Percentiles rank a stretch among this genome's conserved stretches.
phyloP scores from a whole-genome alignment of 2,113 vertebrate genomes.

The Enhydra lutris region DNA sequence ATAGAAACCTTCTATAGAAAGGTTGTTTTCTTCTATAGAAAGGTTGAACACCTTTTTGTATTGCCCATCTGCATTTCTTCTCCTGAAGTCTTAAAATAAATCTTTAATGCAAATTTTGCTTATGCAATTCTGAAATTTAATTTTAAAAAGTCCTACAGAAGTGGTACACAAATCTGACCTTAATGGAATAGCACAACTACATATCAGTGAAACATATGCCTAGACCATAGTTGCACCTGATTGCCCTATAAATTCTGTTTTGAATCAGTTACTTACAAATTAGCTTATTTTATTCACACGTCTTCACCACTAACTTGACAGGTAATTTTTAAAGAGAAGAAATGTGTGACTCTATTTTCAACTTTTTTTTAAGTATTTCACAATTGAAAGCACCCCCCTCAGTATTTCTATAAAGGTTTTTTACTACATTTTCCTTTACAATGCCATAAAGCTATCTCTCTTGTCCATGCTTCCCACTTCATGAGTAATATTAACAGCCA shows the following conservation, averaged over 20 bases:
- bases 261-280: conserved; percentile 45
- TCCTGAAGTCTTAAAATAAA: background rate
- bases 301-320: conserved; percentile 36
- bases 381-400: background rate
- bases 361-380: conserved; percentile 21
- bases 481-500: background rate
- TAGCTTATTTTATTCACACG: conserved; percentile 53
- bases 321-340: conserved; percentile 55
- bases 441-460: background rate
- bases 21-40: background rate
- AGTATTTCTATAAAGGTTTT: background rate
- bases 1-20: too few species aligned
- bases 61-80: background rate
- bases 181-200: background rate
- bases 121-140: background rate
- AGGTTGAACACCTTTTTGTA: background rate
- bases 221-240: background rate
- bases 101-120: background rate
- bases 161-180: background rate
- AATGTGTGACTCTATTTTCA: conserved; percentile 36
- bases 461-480: background rate
- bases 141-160: background rate
- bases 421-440: background rate
- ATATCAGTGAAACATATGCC: background rate
- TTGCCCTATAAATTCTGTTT: background rate